Evolutionary conservation across 2,797 vertebrate genomes (phyloP), one percentile per base, ranked within the genome.

Genomic region (Sarcophilus harrisii): DNA sequence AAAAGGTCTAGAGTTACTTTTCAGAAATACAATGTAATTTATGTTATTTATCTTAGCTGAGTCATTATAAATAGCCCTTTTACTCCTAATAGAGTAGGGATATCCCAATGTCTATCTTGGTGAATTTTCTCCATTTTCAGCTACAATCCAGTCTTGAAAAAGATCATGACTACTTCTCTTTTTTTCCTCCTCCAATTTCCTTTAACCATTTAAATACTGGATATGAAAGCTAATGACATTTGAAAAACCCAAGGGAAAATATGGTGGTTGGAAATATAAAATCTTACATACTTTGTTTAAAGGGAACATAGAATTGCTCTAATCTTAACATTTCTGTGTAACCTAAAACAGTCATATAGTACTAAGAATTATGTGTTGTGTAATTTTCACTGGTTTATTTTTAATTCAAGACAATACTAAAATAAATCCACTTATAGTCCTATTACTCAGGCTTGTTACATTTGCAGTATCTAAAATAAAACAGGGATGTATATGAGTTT

Each of bases 51-150:
- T 97, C n/a, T 59, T 10, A 94, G 29, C 10, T 96, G 91, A 95
- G 93, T 96, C 0, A 3, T 30, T 62, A 45, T 38, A 91, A 95
- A 30, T 14, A 81, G 45, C 3, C 28, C 54, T 96, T 96, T 94
- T 96, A 3, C 32, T 92, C 62, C 96, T 2, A 94, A 91, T 97
- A 93, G 49, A 95, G 58, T 91, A 91, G 93, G 59, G 97, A 95
- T 59, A 73, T 73, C 73, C 38, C 29, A 45, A 81, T n/a, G 1
- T 90, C 96, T 97, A 28, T 93, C 92, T 0, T 2, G 91, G 5
- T 92, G 91, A 55, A 93, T 90, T 55, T 95, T 95, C 97, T 96
- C 95, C n/a, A 96, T 96, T 97, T 97, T 49, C 38, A 94, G 59
- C 29, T 94, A 10, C 5, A 16, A 81, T 95, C 94, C 96, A 93